A percentile compares a stretch with the other conserved stretches of the same genome.
Evolutionary conservation across 2,113 vertebrate species (phyloP).

Genomic region (Tamias sibiricus): DNA sequence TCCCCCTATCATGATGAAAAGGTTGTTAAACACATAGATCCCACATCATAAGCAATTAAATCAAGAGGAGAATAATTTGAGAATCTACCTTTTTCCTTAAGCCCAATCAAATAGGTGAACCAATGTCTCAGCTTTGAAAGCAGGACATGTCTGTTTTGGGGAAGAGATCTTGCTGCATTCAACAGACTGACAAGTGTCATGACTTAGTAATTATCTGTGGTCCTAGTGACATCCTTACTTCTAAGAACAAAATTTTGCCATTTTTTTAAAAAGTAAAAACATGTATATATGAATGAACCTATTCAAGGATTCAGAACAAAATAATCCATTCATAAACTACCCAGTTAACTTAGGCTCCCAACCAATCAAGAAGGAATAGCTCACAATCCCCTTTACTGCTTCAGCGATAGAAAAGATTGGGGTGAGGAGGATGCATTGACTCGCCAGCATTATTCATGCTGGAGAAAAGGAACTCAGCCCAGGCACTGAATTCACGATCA

Average conservation of each 20-base stretch:
- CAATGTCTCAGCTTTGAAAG: not conserved
- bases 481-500: slow-evolving; percentile 34
- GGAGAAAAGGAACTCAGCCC: slow-evolving; percentile 34
- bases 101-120: not conserved
- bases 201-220: slow-evolving; percentile 69
- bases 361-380: slow-evolving; percentile 59
- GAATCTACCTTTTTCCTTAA: not conserved
- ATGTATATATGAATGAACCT: slow-evolving; percentile 63
- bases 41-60: not conserved
- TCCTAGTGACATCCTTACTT: slow-evolving; percentile 58
- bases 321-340: slow-evolving; percentile 67
- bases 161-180: not conserved
- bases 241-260: slow-evolving; percentile 74
- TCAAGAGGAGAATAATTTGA: not conserved
- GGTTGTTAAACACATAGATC: not conserved
- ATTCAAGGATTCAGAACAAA: slow-evolving; percentile 13
- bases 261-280: slow-evolving; percentile 77
- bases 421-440: slow-evolving; percentile 33
- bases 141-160: not conserved
- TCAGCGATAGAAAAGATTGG: not conserved
- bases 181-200: slow-evolving; percentile 40
- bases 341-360: slow-evolving; percentile 71
- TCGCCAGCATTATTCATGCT: slow-evolving; percentile 29
- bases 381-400: slow-evolving; percentile 59
- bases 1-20: not conserved